Base-by-base conservation (phyloP, 2,113 vertebrate genomes). In the Rallus limicola region DNA sequence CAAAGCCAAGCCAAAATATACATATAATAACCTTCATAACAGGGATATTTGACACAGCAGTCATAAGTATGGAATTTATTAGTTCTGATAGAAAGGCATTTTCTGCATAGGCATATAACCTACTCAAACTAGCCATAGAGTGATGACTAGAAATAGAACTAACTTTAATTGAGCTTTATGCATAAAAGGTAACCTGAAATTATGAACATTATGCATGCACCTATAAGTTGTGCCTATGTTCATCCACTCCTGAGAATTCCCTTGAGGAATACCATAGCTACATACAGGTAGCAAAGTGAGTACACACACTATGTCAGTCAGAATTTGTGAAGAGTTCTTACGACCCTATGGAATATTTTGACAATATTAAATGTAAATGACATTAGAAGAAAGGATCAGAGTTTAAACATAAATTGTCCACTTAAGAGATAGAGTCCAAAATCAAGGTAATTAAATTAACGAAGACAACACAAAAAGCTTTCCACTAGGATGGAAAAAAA, bases 271-370 rank as follows among this genome's bases (percentile, higher is more conserved):
- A 24, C 2, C 16, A 6, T 20, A 68, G n/a, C 33, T 74, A 33
- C 15, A 36, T 38, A 13, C 8, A 52, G 46, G 16, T 25, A 21
- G 10, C 19, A 60, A 84, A 38, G 21, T 29, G 15, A 26, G 7
- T n/a, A 40, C 44, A 40, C 46, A 31, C 17, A 25, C 8, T n/a
- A 1, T 25, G 18, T 15, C 40, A 69, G 29, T 18, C 0, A 0
- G 10, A 1, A 75, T 81, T 50, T 31, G 9, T 9, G 46, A 65
- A 87, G 19, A 60, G 33, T 89, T 63, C 16, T 42, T 7, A 83
- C 48, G 0, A 0, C 3, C 10, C 13, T 40, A 19, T 31, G 56
- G 19, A 75, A 78, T 81, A 74, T 65, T 76, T 56, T 62, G 25
- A 25, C 23, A 76, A 2, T 36, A 48, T 68, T 85, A 80, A 53